Evolutionary conservation across 2,113 vertebrate genomes (phyloP), one percentile per base, ranked within the genome.

Genomic region (Chionodraco myersi): DNA sequence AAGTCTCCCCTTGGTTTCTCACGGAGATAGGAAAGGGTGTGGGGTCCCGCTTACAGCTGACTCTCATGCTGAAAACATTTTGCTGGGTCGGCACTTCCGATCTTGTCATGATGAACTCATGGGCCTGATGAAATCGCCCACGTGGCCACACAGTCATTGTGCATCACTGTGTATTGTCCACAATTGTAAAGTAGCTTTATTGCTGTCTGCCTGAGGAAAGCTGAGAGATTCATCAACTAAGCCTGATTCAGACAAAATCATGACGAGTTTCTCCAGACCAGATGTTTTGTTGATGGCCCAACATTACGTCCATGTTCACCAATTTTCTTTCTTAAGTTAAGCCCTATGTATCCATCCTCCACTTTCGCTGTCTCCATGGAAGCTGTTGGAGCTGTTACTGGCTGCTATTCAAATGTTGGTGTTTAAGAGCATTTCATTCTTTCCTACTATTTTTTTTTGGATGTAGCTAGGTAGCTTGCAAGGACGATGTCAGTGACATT

Each of bases 31-130:
- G 69, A 78, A 75, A 86, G 86, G 82, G 86, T 90, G 88, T 85
- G 76, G 80, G 89, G 79, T 81, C 84, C 74, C 49, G 45, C 56
- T 85, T 68, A 82, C 80, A 84, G 88, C 88, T 86, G 79, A 83
- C 76, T 88, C 85, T 87, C 82, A 79, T 88, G 49, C 80, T 91
- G 75, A 75, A 88, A 87, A 86, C 68, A 79, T 89, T 86, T 84
- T 69, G 83, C 86, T 79, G 68, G 59, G 74, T 75, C 78, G 75
- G 86, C 83, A 90, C 69, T 88, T 73, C 41, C 64, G 71, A 82
- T 72, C 52, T 23, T 10, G 65, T 88, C 72, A 70, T 71, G 53
- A 79, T 88, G 82, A 87, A 88, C 86, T 91, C 88, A 80, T 60
- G 34, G 53, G 70, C 44, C 77, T 45, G 70, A 87, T 91, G 85